Conservation (phyloP, 2,797 vertebrate species). For the Pteronotus mesoamericanus region DNA sequence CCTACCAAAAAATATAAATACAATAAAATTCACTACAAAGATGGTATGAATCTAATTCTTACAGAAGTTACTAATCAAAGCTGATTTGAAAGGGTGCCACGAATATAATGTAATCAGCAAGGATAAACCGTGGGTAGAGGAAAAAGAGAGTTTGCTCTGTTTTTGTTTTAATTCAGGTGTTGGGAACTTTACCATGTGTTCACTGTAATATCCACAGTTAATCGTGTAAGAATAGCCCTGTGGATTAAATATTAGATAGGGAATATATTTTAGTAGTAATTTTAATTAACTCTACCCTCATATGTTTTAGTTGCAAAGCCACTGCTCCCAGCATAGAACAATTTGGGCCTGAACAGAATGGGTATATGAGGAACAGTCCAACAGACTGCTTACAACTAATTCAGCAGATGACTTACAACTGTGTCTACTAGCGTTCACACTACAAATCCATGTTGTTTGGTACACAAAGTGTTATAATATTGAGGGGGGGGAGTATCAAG, state of each 20-base stretch:
- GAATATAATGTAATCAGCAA: background rate
- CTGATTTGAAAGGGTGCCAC: background rate
- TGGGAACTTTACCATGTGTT: background rate
- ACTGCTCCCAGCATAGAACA: background rate
- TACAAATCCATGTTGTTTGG: background rate
- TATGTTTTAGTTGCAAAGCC: slow-evolving; percentile 9
- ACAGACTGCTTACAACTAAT: too few relatives aligned
- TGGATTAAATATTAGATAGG: slow-evolving; percentile 26
- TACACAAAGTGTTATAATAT: background rate
- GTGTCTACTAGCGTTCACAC: background rate
- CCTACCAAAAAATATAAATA: background rate
- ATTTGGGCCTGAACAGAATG: background rate
- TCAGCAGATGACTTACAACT: background rate
- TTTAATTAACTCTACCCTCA: background rate
- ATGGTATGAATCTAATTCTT: background rate
- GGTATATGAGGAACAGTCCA: background rate
- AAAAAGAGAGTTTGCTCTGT: background rate
- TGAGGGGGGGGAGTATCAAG: background rate
- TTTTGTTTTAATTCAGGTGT: slow-evolving; percentile 10
- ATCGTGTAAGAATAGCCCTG: background rate
- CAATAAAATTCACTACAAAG: background rate
- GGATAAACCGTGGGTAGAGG: background rate
- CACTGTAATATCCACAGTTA: background rate
- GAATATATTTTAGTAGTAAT: background rate
- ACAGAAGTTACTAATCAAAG: background rate